Conservation (phyloP, 1,140 invertebrate species). For the Diachasma alloeum region DNA sequence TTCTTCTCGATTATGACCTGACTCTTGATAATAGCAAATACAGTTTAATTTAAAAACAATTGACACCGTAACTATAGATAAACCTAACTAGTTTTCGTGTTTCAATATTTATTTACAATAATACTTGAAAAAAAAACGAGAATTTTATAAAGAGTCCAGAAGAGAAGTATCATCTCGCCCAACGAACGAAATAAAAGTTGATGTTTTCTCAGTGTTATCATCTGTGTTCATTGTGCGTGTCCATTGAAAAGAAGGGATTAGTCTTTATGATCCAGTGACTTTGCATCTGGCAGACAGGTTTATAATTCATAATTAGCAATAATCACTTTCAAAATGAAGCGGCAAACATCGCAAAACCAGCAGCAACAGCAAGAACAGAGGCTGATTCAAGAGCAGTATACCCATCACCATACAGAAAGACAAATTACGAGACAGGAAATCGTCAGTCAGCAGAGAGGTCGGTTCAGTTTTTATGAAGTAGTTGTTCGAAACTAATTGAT, state of each 20-base stretch:
- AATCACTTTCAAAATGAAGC: constrained; percentile 66
- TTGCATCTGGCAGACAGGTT: constrained; percentile 24
- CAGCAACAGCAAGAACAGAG: constrained; percentile 47
- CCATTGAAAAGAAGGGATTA: constrained; percentile 13
- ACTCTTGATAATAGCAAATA: constrained; percentile 70
- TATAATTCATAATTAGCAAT: constrained; percentile 20
- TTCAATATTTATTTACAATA: constrained; percentile 29
- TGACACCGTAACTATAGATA: constrained; percentile 3
- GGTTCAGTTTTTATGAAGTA: constrained; percentile 49
- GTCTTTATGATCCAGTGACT: constrained; percentile 31
- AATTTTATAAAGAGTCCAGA: constrained; percentile 21
- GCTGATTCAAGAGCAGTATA: constrained; percentile 59
- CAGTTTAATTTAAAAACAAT: neutral
- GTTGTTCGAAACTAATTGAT: neutral
- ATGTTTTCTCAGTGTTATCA: constrained; percentile 1
- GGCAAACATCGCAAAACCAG: constrained; percentile 63
- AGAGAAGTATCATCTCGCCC: constrained; percentile 26
- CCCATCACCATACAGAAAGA: constrained; percentile 77
- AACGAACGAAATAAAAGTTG: constrained; percentile 6
- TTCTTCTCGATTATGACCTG: constrained; percentile 75
- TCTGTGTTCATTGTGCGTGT: constrained; percentile 44
- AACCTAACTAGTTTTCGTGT: neutral
- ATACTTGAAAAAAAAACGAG: constrained; percentile 22
- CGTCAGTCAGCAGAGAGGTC: constrained; percentile 82
- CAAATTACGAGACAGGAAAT: constrained; percentile 77